Conservation (phyloP, 2,888 invertebrate species). For the Vanessa cardui region DNA sequence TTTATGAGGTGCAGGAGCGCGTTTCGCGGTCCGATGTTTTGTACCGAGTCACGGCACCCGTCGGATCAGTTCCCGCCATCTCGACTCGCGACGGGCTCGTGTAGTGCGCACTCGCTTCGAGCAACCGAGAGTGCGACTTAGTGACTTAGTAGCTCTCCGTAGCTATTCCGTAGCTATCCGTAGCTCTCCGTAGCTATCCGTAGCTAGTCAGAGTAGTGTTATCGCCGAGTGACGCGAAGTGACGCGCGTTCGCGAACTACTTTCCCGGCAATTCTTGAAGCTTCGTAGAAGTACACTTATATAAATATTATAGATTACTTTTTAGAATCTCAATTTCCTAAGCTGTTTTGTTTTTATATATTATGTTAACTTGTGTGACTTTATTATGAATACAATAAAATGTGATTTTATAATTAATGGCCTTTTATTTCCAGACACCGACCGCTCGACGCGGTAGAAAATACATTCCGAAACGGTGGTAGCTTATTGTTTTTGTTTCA, state of each 20-base stretch:
- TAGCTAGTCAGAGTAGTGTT: conserved; percentile 18
- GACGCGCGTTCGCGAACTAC: conserved; percentile 23
- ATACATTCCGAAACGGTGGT: too few species aligned
- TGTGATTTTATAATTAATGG: conserved; percentile 50
- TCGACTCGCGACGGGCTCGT: neutral
- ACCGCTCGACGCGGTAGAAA: too few species aligned
- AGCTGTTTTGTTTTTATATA: conserved; percentile 39
- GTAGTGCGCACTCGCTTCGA: neutral
- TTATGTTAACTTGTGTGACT: conserved; percentile 52
- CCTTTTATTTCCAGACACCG: conserved; percentile 41
- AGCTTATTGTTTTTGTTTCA: too few species aligned
- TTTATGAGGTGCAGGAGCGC: neutral
- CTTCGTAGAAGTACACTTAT: conserved; percentile 57
- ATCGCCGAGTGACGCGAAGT: conserved; percentile 5
- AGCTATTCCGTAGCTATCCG: conserved; percentile 21
- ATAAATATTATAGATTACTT: conserved; percentile 20
- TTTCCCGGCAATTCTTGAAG: conserved; percentile 42
- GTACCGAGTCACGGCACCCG: too few species aligned
- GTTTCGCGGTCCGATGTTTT: neutral
- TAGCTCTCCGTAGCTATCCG: neutral
- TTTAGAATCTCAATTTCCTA: conserved; percentile 40
- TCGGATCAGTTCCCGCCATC: too few species aligned
- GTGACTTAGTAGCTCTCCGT: conserved; percentile 16
- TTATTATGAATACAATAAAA: conserved; percentile 60
- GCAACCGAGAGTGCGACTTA: neutral